These are phyloP conservation scores for Allygus modestus DNA, from an alignment of 2,888 invertebrate species.

Conservation along the genomic window DNA sequence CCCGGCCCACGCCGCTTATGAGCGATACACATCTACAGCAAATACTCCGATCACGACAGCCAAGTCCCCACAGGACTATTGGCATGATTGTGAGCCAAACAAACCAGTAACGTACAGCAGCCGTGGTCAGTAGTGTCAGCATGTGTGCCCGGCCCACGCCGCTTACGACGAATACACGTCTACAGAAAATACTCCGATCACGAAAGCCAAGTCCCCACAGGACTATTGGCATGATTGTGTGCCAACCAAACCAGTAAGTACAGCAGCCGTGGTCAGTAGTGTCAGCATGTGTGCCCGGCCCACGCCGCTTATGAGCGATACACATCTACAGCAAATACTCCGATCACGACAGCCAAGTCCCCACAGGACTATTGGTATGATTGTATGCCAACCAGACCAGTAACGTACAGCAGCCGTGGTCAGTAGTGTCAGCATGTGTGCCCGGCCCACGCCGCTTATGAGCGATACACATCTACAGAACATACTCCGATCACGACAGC, in stretches of 20 bases:
- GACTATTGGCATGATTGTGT: no score
- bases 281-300: conserved; percentile 36
- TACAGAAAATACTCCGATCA: conserved; percentile 53
- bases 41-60: conserved; percentile 52
- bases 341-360: conserved; percentile 36
- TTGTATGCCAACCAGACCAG: neutral
- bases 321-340: conserved; percentile 59
- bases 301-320: conserved; percentile 38
- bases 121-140: conserved; percentile 21
- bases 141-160: conserved; percentile 28
- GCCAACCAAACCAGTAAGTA: conserved; percentile 21
- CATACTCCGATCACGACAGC: conserved; percentile 50
- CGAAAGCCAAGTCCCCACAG: conserved; percentile 21
- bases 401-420: conserved; percentile 1
- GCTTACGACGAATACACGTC: conserved; percentile 47
- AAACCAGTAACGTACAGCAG: conserved; percentile 3
- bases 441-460: conserved; percentile 42
- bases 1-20: conserved; percentile 6
- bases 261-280: conserved; percentile 20
- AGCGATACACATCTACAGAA: conserved; percentile 54
- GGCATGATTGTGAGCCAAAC: conserved; percentile 4
- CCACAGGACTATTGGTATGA: no score
- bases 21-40: conserved; percentile 58
- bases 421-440: conserved; percentile 46
- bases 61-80: no score